These are phyloP conservation scores for Siderastrea siderea DNA, from an alignment of 92 coral and sea anemone species.

Conservation along the genomic window DNA sequence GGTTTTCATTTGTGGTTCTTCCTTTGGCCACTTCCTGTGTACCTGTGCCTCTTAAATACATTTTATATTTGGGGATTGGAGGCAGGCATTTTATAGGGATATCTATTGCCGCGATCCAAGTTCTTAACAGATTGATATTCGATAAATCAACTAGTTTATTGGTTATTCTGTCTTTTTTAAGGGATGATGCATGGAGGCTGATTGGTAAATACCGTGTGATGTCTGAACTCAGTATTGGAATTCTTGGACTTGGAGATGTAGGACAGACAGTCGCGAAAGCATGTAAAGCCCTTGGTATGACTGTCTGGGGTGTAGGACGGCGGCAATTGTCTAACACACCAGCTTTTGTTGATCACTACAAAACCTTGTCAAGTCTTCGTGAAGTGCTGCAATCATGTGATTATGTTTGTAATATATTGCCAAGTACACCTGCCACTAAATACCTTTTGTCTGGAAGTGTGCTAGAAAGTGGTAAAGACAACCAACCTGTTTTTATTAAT, in stretches of 20 bases:
- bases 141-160: not conserved
- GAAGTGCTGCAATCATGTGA: constrained; percentile 87
- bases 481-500: constrained; percentile 84
- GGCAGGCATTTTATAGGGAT: too few relatives aligned
- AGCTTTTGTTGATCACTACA: constrained; percentile 79
- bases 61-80: too few relatives aligned
- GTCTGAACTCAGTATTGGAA: constrained; percentile 83
- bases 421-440: constrained; percentile 86
- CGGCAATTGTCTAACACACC: constrained; percentile 40
- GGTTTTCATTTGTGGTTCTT: too few relatives aligned
- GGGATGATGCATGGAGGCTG: not conserved
- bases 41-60: too few relatives aligned
- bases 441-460: constrained; percentile 84
- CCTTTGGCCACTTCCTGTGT: too few relatives aligned
- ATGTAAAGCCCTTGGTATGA: constrained; percentile 91
- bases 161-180: constrained; percentile 1
- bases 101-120: too few relatives aligned
- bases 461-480: constrained; percentile 75
- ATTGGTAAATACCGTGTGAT: constrained; percentile 22
- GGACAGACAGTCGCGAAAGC: constrained; percentile 83
- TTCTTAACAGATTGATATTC: not conserved
- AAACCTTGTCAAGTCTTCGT: constrained; percentile 57
- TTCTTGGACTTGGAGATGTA: constrained; percentile 92
- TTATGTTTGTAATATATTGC: constrained; percentile 89
- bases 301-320: constrained; percentile 87